These are phyloP conservation scores for Falco concolor DNA, from an alignment of 2,797 vertebrate species.

Conservation along the genomic window DNA sequence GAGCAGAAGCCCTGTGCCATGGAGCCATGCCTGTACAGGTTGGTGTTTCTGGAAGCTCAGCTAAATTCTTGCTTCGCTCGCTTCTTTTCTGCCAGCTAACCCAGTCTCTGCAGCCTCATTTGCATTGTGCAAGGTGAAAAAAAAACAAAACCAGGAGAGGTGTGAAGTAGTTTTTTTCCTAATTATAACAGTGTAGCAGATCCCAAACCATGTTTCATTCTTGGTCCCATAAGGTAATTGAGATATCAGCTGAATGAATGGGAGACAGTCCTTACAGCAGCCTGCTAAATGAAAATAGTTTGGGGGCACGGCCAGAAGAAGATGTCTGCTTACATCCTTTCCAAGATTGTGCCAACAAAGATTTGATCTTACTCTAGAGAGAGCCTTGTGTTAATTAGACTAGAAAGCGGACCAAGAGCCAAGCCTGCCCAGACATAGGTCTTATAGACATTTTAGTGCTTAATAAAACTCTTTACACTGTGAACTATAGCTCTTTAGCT, in stretches of 20 bases:
- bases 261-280: background rate
- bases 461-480: background rate
- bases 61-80: background rate
- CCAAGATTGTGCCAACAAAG: background rate
- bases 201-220: background rate
- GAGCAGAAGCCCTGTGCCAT: constrained; percentile 73
- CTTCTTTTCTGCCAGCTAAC: constrained; percentile 71
- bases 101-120: constrained; percentile 73
- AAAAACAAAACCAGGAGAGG: background rate
- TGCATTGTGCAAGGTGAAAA: constrained; percentile 72
- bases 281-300: background rate
- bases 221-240: constrained; percentile 68
- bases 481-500: background rate
- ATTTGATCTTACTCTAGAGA: background rate
- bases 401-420: background rate
- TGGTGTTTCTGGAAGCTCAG: constrained; percentile 24
- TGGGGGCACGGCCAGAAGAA: background rate
- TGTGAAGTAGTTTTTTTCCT: constrained; percentile 7
- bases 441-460: background rate
- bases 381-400: background rate
- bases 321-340: background rate
- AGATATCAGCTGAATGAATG: background rate
- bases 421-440: background rate
- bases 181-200: constrained; percentile 36
- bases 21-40: constrained; percentile 83